A percentile compares a stretch with the other conserved stretches of the same genome.
phyloP scores from a whole-genome alignment of 2,797 vertebrate species.

The Xenops minutus region DNA sequence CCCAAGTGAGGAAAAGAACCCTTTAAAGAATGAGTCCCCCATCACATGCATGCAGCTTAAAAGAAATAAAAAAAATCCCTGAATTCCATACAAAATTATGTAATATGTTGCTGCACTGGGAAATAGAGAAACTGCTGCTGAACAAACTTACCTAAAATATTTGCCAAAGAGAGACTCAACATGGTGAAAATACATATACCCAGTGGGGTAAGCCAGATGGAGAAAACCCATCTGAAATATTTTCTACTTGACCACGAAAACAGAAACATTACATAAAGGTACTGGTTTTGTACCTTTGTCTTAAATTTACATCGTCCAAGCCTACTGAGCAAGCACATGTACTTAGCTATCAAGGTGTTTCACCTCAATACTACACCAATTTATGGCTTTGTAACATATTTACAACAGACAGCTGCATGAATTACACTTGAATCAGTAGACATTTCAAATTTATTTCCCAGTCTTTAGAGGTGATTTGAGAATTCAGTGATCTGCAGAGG shows the following conservation, averaged over 20 bases:
- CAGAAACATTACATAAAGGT: not conserved
- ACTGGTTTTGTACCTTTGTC: not conserved
- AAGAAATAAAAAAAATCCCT: not conserved
- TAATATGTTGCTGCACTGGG: not conserved
- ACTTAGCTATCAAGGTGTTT: not conserved
- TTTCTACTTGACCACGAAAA: not conserved
- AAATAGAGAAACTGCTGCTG: not conserved
- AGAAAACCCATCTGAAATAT: not conserved
- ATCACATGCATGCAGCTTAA: not conserved
- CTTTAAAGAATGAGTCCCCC: not conserved
- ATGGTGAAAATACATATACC: not conserved
- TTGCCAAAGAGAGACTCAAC: not conserved
- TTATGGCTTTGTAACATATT: not conserved
- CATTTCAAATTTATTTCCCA: not conserved
- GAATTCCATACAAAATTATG: not conserved
- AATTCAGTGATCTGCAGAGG: not conserved
- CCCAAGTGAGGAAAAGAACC: not conserved
- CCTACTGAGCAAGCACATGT: not conserved
- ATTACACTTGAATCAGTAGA: not conserved
- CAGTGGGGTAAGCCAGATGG: not conserved
- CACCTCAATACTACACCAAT: not conserved
- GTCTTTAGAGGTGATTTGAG: not conserved
- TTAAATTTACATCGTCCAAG: not conserved
- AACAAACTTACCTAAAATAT: not conserved
- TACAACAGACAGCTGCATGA: fast-evolving